Percentiles rank a stretch among this genome's conserved stretches.
Evolutionary conservation across 2,797 vertebrate genomes (phyloP).

Genomic region (Crypturellus tataupa): DNA sequence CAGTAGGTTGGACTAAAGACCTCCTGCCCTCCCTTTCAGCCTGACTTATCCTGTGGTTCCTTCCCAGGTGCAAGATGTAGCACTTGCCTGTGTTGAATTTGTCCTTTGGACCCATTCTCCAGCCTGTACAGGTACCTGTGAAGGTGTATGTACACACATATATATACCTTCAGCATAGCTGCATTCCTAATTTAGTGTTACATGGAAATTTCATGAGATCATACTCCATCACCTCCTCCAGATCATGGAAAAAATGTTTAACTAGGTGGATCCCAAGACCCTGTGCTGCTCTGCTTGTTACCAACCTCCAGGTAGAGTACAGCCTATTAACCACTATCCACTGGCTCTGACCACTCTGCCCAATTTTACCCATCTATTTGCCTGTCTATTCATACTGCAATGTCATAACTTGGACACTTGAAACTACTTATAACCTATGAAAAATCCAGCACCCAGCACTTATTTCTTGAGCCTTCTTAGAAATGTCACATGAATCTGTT

Average conservation of each 20-base stretch:
- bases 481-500: neutral
- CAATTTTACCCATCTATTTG: neutral
- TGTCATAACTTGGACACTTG: neutral
- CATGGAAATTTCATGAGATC: neutral
- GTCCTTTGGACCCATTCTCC: neutral
- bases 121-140: neutral
- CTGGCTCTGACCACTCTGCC: neutral
- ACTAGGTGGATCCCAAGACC: neutral
- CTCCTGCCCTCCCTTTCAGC: neutral
- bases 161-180: neutral
- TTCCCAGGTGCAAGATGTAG: neutral
- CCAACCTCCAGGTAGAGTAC: neutral
- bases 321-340: neutral
- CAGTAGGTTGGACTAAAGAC: neutral
- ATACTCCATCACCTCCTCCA: neutral
- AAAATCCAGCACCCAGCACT: neutral
- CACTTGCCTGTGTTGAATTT: neutral
- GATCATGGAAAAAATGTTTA: neutral
- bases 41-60: neutral
- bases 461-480: neutral
- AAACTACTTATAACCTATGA: neutral
- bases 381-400: neutral
- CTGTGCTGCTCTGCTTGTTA: neutral
- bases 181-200: fast-evolving
- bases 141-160: too few species aligned